A percentile compares a stretch with the other conserved stretches of the same genome.
These are phyloP conservation scores for Mesocricetus auratus DNA, from an alignment of 2,113 vertebrate species.

Conservation along the genomic window DNA sequence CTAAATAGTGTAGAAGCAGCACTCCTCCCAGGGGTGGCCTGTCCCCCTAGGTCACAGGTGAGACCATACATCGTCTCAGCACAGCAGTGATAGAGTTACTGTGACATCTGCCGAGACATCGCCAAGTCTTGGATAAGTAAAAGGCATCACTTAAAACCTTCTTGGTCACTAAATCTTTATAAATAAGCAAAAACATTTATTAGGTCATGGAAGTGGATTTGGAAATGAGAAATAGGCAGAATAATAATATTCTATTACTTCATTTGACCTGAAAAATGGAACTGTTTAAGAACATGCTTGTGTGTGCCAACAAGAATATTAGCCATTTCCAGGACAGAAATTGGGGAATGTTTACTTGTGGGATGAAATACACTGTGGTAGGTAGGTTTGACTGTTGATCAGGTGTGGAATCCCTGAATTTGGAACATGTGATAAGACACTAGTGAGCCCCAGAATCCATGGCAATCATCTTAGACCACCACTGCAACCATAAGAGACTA, in stretches of 20 bases:
- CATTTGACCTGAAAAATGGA: conserved; percentile 37
- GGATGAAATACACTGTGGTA: neutral
- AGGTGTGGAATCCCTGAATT: neutral
- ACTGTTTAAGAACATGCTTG: conserved; percentile 30
- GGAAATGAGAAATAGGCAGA: conserved; percentile 74
- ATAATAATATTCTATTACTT: conserved; percentile 59
- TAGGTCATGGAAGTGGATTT: conserved; percentile 65
- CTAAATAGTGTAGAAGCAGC: neutral
- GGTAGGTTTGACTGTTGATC: neutral
- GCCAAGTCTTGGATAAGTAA: conserved; percentile 59
- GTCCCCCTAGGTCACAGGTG: neutral
- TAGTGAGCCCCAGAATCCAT: neutral
- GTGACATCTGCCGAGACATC: conserved; percentile 49
- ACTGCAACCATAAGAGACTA: neutral
- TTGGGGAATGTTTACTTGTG: neutral
- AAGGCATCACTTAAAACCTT: conserved; percentile 42
- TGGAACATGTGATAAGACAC: neutral
- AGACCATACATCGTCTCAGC: neutral
- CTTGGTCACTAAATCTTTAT: conserved; percentile 68
- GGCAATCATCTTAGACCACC: neutral
- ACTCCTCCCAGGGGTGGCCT: neutral
- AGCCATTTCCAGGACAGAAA: conserved; percentile 37
- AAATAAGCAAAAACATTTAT: conserved; percentile 73
- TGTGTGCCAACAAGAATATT: conserved; percentile 43
- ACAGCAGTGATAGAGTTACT: neutral